Evolutionary conservation across 2,888 invertebrate genomes (phyloP).

Genomic region (Orchesella flavescens): DNA sequence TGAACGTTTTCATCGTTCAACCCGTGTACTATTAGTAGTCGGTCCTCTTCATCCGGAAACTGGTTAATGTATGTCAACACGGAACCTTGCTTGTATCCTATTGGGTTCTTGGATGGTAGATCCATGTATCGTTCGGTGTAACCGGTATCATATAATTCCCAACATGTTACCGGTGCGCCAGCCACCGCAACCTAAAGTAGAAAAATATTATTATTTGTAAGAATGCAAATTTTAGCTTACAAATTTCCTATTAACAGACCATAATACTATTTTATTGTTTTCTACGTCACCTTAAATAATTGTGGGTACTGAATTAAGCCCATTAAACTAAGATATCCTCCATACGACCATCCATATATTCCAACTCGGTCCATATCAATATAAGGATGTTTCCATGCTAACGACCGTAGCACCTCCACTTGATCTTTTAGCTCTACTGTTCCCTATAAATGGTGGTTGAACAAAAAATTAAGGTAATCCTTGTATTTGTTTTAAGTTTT

Average conservation of each 20-base stretch:
- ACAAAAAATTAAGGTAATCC: not conserved
- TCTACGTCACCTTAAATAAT: conserved; percentile 85
- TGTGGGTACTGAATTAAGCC: conserved; percentile 93
- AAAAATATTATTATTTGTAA: not conserved
- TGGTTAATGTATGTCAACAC: conserved; percentile 88
- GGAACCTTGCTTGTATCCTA: conserved; percentile 88
- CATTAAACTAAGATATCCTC: conserved; percentile 97
- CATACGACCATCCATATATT: conserved; percentile 99
- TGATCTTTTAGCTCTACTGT: conserved; percentile 95
- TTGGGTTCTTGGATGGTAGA: conserved; percentile 83
- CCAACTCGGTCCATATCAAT: conserved; percentile 94
- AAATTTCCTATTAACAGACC: not conserved
- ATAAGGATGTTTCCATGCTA: conserved; percentile 87
- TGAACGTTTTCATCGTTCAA: conserved; percentile 99
- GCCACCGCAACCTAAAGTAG: conserved; percentile 84
- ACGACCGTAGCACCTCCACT: conserved; percentile 91
- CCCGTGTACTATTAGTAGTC: conserved; percentile 94
- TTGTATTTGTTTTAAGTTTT: not conserved
- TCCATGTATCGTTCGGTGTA: conserved; percentile 99
- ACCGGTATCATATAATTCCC: conserved; percentile 98
- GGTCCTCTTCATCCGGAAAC: conserved; percentile 91
- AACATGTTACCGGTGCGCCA: conserved; percentile 97
- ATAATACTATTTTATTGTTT: not conserved
- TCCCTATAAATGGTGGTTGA: conserved; percentile 77
- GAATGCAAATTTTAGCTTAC: not conserved